These are phyloP conservation scores for Thumatha senex DNA, from an alignment of 2,888 invertebrate genomes.

Conservation along the genomic window DNA sequence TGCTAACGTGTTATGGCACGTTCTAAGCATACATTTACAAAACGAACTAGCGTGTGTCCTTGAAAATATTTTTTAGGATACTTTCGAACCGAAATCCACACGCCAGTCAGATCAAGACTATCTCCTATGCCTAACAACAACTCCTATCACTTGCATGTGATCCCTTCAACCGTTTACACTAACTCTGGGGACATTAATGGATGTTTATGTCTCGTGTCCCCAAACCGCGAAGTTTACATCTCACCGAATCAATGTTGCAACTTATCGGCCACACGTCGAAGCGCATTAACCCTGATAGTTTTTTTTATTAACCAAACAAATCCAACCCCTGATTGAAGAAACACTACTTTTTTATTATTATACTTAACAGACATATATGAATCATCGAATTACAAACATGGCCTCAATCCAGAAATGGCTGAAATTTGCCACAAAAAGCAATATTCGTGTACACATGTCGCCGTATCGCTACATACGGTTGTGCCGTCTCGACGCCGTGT, in stretches of 20 bases:
- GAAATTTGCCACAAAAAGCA: slow-evolving; percentile 4
- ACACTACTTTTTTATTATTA: neutral
- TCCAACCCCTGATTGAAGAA: slow-evolving; percentile 3
- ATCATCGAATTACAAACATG: neutral
- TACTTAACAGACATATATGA: neutral
- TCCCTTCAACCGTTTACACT: slow-evolving; percentile 77
- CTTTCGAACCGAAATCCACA: slow-evolving; percentile 1
- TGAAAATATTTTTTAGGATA: no score
- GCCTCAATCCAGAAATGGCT: neutral
- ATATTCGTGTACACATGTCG: slow-evolving; percentile 9
- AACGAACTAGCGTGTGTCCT: slow-evolving; percentile 12
- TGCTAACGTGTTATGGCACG: slow-evolving; percentile 57
- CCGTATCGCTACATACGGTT: slow-evolving; percentile 8
- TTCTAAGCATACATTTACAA: slow-evolving; percentile 44
- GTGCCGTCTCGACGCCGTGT: slow-evolving; percentile 26
- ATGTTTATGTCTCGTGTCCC: slow-evolving; percentile 4
- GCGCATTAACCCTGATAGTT: neutral
- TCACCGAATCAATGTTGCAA: slow-evolving; percentile 14
- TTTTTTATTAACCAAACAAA: slow-evolving; percentile 5
- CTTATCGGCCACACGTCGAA: slow-evolving; percentile 15
- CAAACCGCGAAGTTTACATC: slow-evolving; percentile 15
- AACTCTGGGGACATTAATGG: slow-evolving; percentile 39
- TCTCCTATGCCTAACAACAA: slow-evolving; percentile 45
- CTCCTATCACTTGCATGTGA: slow-evolving; percentile 64
- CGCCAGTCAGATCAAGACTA: slow-evolving; percentile 31